phyloP scores from a whole-genome alignment of 2,113 vertebrate genomes.

The Montifringilla adamsi region DNA sequence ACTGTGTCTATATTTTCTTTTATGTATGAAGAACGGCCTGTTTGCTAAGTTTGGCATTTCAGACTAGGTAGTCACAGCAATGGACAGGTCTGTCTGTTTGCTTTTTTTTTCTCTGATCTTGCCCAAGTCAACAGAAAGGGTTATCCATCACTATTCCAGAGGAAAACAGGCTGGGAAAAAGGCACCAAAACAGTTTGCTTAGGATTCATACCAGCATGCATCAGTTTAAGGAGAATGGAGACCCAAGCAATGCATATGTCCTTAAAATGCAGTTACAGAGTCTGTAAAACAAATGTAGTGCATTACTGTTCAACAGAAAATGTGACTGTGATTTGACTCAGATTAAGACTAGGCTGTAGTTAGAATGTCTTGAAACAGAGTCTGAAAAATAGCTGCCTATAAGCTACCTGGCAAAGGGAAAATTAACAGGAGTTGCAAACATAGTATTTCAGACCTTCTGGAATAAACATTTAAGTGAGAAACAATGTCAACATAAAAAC shows the following conservation, averaged over 20 bases:
- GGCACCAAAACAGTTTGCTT: not conserved
- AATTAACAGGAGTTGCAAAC: not conserved
- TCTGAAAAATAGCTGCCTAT: not conserved
- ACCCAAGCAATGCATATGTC: not conserved
- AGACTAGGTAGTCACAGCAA: not conserved
- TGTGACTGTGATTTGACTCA: not conserved
- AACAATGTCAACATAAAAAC: not conserved
- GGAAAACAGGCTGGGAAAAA: not conserved
- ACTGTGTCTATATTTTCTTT: not conserved
- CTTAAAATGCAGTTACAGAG: not conserved
- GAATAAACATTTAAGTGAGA: slow-evolving; percentile 1
- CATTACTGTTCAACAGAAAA: not conserved
- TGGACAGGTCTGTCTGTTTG: not conserved
- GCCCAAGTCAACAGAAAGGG: not conserved
- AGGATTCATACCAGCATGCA: not conserved
- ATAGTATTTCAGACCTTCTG: not conserved
- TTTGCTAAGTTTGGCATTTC: not conserved
- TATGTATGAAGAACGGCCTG: not conserved
- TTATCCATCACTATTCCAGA: not conserved
- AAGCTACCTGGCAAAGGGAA: not conserved
- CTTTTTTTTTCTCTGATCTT: not conserved
- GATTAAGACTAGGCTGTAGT: not conserved
- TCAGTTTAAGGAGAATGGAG: not conserved
- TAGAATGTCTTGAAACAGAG: not conserved
- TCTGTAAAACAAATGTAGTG: not conserved